Conservation (phyloP, 2,113 vertebrate genomes). For the Urocynchramus pylzowi region DNA sequence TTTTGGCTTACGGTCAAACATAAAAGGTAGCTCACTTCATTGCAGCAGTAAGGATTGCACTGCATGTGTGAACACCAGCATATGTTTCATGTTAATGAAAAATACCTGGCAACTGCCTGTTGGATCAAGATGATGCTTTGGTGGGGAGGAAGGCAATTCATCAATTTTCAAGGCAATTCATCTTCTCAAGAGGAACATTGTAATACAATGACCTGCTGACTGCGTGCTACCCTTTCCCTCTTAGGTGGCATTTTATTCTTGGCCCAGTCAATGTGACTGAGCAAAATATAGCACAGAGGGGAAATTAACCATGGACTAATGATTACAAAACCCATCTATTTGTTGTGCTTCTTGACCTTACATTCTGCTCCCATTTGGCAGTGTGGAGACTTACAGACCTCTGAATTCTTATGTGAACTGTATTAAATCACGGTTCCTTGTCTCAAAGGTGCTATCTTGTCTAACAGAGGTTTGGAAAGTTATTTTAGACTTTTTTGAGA, state of each 20-base stretch:
- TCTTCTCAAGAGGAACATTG: not conserved
- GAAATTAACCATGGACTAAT: not conserved
- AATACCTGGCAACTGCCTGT: not conserved
- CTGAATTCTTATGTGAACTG: not conserved
- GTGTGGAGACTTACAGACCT: not conserved
- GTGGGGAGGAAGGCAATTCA: not conserved
- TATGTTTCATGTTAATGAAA: not conserved
- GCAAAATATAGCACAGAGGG: not conserved
- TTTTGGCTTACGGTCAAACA: not conserved
- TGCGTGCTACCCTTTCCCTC: not conserved
- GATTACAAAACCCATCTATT: not conserved
- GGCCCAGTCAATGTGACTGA: not conserved
- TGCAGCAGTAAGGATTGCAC: not conserved
- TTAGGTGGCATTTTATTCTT: not conserved
- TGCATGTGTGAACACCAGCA: not conserved
- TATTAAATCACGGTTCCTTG: not conserved
- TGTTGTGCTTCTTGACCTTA: not conserved
- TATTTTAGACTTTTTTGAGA: not conserved
- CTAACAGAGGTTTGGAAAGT: not conserved
- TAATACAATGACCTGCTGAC: not conserved
- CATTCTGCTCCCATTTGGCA: not conserved
- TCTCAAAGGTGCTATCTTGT: not conserved
- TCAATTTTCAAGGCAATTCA: not conserved
- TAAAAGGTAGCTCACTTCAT: not conserved
- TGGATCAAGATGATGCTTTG: not conserved